These are phyloP conservation scores for Perognathus longimembris DNA, from an alignment of 2,113 vertebrate genomes.

Conservation along the genomic window DNA sequence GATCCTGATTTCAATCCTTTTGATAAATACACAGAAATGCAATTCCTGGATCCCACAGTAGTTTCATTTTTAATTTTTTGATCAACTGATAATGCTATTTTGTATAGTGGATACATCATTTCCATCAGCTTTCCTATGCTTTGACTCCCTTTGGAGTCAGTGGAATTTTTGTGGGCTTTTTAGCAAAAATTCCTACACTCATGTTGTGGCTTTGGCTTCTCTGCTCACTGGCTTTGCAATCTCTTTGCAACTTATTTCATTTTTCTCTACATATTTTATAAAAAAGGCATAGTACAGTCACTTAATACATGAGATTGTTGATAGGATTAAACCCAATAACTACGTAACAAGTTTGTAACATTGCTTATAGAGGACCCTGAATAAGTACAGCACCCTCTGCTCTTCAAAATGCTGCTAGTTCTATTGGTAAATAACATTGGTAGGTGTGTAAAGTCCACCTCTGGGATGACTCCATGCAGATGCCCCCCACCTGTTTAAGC, in stretches of 20 bases:
- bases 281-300: neutral
- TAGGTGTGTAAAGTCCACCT: too few species aligned
- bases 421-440: neutral
- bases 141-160: too few species aligned
- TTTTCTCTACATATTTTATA: neutral
- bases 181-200: too few species aligned
- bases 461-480: too few species aligned
- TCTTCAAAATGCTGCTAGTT: neutral
- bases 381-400: neutral
- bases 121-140: too few species aligned
- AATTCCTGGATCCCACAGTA: neutral
- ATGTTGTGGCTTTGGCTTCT: neutral
- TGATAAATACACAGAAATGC: neutral
- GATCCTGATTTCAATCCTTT: neutral
- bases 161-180: too few species aligned
- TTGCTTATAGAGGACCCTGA: neutral
- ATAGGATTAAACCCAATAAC: neutral
- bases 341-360: neutral
- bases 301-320: neutral
- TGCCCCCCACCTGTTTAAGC: too few species aligned
- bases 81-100: neutral
- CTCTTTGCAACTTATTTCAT: neutral
- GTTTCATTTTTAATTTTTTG: constrained; percentile 5
- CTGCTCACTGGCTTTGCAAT: neutral
- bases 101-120: too few species aligned